Conservation (phyloP, 2,888 invertebrate genomes). For the Merodon equestris region DNA sequence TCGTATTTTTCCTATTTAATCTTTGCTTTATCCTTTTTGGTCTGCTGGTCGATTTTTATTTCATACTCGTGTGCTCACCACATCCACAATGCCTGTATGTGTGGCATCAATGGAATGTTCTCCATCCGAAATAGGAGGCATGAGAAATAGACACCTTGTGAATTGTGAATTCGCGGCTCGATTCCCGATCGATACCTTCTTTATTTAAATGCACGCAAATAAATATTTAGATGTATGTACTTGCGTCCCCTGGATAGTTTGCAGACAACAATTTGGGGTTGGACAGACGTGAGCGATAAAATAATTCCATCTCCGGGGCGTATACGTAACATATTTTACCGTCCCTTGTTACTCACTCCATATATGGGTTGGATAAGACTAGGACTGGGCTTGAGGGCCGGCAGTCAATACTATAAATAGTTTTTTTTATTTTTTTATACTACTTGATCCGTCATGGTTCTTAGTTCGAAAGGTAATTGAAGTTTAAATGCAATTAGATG, state of each 20-base stretch:
- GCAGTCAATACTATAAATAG: no score
- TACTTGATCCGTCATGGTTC: conserved; percentile 1
- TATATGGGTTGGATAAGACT: no score
- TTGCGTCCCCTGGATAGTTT: conserved; percentile 29
- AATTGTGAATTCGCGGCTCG: conserved; percentile 42
- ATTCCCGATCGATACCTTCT: conserved; percentile 50
- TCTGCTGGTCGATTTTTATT: conserved; percentile 50
- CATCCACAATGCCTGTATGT: background rate
- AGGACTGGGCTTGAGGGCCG: no score
- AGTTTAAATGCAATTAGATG: conserved; percentile 48
- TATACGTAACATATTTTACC: conserved; percentile 56
- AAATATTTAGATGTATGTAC: background rate
- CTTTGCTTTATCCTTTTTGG: conserved; percentile 58
- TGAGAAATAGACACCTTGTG: conserved; percentile 27
- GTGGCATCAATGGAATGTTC: conserved; percentile 27
- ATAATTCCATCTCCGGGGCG: conserved; percentile 50
- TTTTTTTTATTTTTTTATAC: conserved; percentile 33
- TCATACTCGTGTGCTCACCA: conserved; percentile 5
- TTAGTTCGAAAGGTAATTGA: conserved; percentile 57
- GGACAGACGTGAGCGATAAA: conserved; percentile 15
- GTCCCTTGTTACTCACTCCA: background rate
- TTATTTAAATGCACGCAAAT: conserved; percentile 37
- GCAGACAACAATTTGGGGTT: conserved; percentile 2
- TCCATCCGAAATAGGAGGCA: background rate
- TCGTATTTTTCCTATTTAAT: conserved; percentile 51